A percentile compares a stretch with the other conserved stretches of the same genome.
Conservation (phyloP, 2,888 invertebrate genomes). For the Phaonia tiefii region DNA sequence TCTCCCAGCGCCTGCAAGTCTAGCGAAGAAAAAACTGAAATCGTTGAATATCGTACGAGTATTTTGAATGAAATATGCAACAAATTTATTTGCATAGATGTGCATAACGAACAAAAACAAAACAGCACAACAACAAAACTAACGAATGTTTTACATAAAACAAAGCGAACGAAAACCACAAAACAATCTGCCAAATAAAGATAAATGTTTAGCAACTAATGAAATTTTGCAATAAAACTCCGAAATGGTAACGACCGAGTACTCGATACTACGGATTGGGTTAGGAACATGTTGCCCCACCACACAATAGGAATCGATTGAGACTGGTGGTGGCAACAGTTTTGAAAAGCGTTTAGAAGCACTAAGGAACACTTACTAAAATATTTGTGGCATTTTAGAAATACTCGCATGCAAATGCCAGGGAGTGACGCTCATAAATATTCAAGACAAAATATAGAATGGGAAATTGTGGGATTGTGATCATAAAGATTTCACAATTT, state of each 20-base stretch:
- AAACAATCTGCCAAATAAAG: conserved; percentile 15
- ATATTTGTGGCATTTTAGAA: no score
- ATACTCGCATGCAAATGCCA: no score
- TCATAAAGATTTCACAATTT: no score
- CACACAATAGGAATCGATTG: conserved; percentile 44
- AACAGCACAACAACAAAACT: not conserved
- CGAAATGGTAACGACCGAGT: conserved; percentile 21
- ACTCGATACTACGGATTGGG: not conserved
- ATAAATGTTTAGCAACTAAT: conserved; percentile 28
- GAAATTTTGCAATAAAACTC: conserved; percentile 46
- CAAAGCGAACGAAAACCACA: conserved; percentile 9
- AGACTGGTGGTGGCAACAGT: conserved; percentile 18
- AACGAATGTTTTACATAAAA: conserved; percentile 6
- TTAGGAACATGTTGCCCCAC: not conserved
- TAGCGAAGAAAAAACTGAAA: not conserved
- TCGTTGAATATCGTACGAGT: not conserved
- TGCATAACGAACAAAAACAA: conserved; percentile 24
- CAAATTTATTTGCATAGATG: conserved; percentile 22
- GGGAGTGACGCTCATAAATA: no score
- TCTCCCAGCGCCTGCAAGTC: not conserved
- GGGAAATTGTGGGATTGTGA: no score
- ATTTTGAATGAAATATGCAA: conserved; percentile 20
- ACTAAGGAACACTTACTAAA: no score
- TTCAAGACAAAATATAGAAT: no score
- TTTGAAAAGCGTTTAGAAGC: no score